phyloP scores from a whole-genome alignment of 2,888 invertebrate genomes.

The Drosophila antonietae region DNA sequence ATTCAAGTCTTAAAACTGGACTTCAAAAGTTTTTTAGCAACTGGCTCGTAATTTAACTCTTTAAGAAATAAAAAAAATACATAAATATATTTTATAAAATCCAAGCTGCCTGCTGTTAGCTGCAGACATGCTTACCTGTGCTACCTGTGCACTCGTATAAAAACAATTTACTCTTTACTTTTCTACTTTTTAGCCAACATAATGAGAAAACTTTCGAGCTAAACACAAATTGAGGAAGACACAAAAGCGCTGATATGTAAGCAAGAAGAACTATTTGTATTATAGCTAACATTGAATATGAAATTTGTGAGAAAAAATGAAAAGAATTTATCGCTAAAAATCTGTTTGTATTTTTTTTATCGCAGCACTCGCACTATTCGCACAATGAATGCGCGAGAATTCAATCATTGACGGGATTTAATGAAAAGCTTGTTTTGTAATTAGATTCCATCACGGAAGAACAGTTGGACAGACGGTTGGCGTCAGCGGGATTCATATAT shows the following conservation, averaged over 20 bases:
- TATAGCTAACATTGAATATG: neutral
- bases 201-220: slow-evolving; percentile 4
- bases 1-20: neutral
- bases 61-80: neutral
- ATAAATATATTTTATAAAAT: neutral
- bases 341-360: neutral
- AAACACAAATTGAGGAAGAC: slow-evolving; percentile 2
- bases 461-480: neutral
- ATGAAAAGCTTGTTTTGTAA: slow-evolving; percentile 52
- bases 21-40: neutral
- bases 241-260: neutral
- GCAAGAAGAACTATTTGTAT: neutral
- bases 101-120: neutral
- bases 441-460: slow-evolving; percentile 36
- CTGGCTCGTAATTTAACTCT: neutral
- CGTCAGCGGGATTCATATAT: neutral
- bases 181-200: neutral
- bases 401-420: slow-evolving; percentile 52
- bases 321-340: neutral
- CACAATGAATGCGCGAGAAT: slow-evolving; percentile 28
- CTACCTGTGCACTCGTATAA: neutral
- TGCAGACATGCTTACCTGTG: too few species aligned
- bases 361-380: neutral
- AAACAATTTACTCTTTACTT: neutral
- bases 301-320: neutral